These are phyloP conservation scores for Linnaemya tessellans DNA, from an alignment of 2,888 invertebrate species.

Conservation along the genomic window DNA sequence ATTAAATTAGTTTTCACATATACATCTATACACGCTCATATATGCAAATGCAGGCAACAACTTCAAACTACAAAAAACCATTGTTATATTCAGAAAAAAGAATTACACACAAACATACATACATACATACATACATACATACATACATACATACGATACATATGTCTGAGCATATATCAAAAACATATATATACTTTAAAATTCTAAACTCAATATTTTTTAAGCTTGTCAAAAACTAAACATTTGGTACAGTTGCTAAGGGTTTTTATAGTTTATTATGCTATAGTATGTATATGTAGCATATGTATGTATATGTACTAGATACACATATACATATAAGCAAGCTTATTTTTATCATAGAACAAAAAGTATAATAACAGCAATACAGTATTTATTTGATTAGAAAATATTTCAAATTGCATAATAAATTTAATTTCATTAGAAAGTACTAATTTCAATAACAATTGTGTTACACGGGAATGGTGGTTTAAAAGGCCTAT, in stretches of 20 bases:
- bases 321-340: not conserved
- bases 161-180: not conserved
- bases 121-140: not conserved
- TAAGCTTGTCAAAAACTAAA: slow-evolving; percentile 65
- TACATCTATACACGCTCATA: slow-evolving; percentile 13
- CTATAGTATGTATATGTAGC: not conserved
- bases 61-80: slow-evolving; percentile 41
- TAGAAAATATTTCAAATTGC: slow-evolving; percentile 40
- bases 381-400: slow-evolving; percentile 29
- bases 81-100: slow-evolving; percentile 39
- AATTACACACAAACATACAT: not conserved
- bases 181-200: slow-evolving; percentile 1
- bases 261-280: slow-evolving; percentile 62
- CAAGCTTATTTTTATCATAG: not conserved
- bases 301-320: not conserved
- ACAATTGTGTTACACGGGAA: not conserved
- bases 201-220: slow-evolving; percentile 63
- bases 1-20: slow-evolving; percentile 68
- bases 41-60: slow-evolving; percentile 11
- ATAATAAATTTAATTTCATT: slow-evolving; percentile 46
- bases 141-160: not conserved
- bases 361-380: slow-evolving; percentile 1
- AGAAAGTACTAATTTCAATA: slow-evolving; percentile 22
- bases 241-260: slow-evolving; percentile 70
- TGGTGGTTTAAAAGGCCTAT: not conserved